Conservation (phyloP, 2,797 vertebrate genomes). For the Alectoris magna region DNA sequence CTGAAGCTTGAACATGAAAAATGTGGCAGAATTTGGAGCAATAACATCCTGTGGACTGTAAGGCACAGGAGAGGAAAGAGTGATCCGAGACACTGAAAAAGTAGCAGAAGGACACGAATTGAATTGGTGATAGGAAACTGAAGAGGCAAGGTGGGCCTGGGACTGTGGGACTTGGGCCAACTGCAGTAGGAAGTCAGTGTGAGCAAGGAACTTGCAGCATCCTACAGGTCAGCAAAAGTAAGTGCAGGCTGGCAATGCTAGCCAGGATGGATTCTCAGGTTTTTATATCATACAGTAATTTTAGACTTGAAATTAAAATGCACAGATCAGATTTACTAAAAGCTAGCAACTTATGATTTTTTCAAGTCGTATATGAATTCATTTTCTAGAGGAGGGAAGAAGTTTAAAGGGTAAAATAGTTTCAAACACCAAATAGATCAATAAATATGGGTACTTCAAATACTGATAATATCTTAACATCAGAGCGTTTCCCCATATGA, state of each 20-base stretch:
- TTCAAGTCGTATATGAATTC: not conserved
- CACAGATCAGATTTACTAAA: not conserved
- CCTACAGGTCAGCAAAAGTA: not conserved
- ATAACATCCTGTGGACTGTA: not conserved
- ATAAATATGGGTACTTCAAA: slow-evolving; percentile 42
- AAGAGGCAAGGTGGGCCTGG: accelerated
- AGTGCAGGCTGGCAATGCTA: not conserved
- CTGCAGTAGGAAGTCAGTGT: accelerated
- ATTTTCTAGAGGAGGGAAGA: slow-evolving; percentile 43
- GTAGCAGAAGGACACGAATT: not conserved
- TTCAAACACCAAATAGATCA: slow-evolving; percentile 30
- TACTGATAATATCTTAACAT: slow-evolving; percentile 29
- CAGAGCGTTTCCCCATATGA: not conserved
- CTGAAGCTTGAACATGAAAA: not conserved
- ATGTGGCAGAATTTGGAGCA: not conserved
- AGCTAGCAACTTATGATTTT: not conserved
- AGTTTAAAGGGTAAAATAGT: slow-evolving; percentile 36
- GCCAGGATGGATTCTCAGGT: not conserved
- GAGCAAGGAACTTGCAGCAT: not conserved
- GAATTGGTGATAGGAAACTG: not conserved
- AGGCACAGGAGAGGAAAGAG: not conserved
- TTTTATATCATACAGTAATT: not conserved
- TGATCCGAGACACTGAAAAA: not conserved
- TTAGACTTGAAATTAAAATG: not conserved
- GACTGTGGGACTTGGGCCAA: not conserved